Base-by-base conservation (phyloP, 30 jellyfish, hydroid and myxozoan species). In the Phacellophora camtschatica region DNA sequence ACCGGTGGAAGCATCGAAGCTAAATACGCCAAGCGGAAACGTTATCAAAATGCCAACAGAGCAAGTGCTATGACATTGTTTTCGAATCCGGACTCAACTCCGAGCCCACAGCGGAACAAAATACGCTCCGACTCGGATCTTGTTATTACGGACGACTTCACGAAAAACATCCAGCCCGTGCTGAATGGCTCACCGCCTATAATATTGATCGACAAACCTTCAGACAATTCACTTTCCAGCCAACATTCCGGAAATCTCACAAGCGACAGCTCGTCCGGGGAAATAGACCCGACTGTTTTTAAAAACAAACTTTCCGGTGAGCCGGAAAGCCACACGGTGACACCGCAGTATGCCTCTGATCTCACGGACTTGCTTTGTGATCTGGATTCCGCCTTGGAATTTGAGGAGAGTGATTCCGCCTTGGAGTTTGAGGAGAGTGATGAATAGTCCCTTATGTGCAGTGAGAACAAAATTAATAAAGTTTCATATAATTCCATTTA, bases 1-100 rank as follows among this genome's bases (percentile, higher is more conserved):
- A 65, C 81, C 18, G 83, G 82, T 13, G 90, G 90, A 27, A 78
- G 90, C 74, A 78, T 78, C 11, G 71, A 78, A 37, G 82, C 90
- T 9, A 78, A 78, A 25, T 78, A 30, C 61, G 90, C 90, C 65
- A 78, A 49, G 31, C 69, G 90, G 13, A 78, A 78, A 32, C 66
- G 72, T 3, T 41, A 78, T 51, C 30, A 63, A 48, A 62, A 18
- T 3, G 90, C 66, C 31, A 78, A 35, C 74, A 78, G 66, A 62
- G 90, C 90, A 2, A 78, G 74, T 32, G 90, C 82, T 13, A 71
- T 78, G 30, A 78, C 74, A 16, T 46, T 78, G 51, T 63, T 49
- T 29, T n/a, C 78, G 5, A 79, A 31, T 55, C 22, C 33, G 25
- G 70, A 59, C 22, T 48, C 24, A 50, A 35, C 20, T 4, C 74